Percentiles rank a stretch among this genome's conserved stretches.
phyloP scores from a whole-genome alignment of 2,797 vertebrate genomes.

The Oceanodroma leucorhoa region DNA sequence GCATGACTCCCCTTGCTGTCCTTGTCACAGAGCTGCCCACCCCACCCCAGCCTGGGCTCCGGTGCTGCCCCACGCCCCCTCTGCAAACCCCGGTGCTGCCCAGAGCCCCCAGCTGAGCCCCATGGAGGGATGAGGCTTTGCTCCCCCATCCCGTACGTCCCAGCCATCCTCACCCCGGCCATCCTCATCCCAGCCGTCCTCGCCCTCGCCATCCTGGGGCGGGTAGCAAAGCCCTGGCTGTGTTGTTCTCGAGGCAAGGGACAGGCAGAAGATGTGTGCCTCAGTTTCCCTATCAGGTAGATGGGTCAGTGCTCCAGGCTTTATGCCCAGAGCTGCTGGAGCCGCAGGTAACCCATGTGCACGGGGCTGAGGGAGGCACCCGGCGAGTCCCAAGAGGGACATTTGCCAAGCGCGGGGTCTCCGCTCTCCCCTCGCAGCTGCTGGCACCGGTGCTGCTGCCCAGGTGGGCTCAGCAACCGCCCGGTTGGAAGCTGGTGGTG shows the following conservation, averaged over 20 bases:
- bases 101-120: neutral
- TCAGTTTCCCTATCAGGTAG: neutral
- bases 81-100: neutral
- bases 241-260: neutral
- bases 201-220: neutral
- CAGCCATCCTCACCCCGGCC: neutral
- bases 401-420: fast-evolving
- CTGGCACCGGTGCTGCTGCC: fast-evolving
- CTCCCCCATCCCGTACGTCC: fast-evolving
- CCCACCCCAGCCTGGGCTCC: neutral
- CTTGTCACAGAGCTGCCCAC: neutral
- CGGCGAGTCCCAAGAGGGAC: fast-evolving
- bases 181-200: neutral
- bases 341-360: fast-evolving
- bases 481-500: neutral
- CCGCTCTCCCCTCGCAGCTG: fast-evolving
- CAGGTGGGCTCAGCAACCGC: neutral
- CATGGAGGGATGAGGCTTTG: neutral
- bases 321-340: neutral
- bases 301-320: neutral
- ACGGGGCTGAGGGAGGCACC: neutral
- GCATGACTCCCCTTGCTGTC: neutral
- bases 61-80: fast-evolving
- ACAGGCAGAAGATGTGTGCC: neutral
- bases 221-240: neutral